phyloP scores from a whole-genome alignment of 1,140 invertebrate genomes.

The Anastatus disparis region DNA sequence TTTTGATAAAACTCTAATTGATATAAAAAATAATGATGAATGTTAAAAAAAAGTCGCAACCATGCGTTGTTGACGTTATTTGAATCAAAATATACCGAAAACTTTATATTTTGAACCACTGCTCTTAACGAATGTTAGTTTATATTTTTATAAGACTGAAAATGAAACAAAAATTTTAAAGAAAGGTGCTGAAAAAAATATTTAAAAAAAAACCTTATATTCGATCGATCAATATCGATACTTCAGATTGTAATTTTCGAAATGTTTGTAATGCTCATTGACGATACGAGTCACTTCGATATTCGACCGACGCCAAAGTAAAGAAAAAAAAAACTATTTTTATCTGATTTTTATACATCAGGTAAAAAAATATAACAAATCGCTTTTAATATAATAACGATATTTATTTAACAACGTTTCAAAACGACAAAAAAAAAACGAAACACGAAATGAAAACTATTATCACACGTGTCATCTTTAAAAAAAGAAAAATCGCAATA shows the following conservation, averaged over 20 bases:
- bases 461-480: constrained; percentile 33
- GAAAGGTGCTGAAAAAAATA: constrained; percentile 1
- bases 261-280: constrained; percentile 24
- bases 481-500: too few species aligned
- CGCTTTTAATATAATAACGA: constrained; percentile 53
- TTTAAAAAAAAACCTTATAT: too few species aligned
- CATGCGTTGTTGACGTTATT: constrained; percentile 13
- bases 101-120: constrained; percentile 4
- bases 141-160: constrained; percentile 36
- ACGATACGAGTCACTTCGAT: constrained; percentile 28
- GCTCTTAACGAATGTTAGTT: constrained; percentile 10
- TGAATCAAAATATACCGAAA: constrained; percentile 23
- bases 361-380: constrained; percentile 43
- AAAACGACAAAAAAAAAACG: background rate
- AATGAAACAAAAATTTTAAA: constrained; percentile 4
- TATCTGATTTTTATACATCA: background rate
- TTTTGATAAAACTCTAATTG: too few species aligned
- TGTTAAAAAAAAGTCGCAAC: background rate
- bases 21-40: background rate
- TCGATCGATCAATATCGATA: constrained; percentile 5
- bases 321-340: constrained; percentile 17
- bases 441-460: constrained; percentile 20
- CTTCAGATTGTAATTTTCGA: constrained; percentile 7
- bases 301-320: constrained; percentile 37
- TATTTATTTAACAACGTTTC: constrained; percentile 58